These are phyloP conservation scores for Ectobius pallidus DNA, from an alignment of 2,888 invertebrate genomes.

Conservation along the genomic window DNA sequence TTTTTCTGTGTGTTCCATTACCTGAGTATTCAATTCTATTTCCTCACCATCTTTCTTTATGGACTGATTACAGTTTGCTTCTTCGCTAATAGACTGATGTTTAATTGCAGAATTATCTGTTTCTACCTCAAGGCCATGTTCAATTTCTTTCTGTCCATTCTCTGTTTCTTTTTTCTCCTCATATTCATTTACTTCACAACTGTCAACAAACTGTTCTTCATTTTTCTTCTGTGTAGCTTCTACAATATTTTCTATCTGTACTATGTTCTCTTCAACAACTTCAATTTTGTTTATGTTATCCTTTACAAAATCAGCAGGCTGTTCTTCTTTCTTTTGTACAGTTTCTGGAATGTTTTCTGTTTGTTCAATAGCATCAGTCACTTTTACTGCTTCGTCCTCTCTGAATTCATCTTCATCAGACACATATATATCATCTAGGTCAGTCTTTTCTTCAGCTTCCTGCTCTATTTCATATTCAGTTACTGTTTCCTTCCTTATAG, in stretches of 20 bases:
- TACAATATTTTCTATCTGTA: neutral
- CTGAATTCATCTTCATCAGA: neutral
- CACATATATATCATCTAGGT: neutral
- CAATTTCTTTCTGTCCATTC: neutral
- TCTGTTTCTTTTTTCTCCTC: neutral
- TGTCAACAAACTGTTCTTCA: neutral
- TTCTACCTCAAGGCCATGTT: neutral
- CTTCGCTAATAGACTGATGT: neutral
- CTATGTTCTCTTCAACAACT: neutral
- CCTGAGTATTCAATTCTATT: neutral
- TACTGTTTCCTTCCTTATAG: no score
- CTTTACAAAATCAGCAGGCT: no score
- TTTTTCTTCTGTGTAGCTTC: neutral
- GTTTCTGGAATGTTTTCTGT: neutral
- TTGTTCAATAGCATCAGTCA: neutral
- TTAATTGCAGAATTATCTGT: neutral
- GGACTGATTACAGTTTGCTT: neutral
- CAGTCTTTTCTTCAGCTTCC: no score
- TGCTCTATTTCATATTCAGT: no score
- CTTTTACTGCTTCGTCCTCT: neutral
- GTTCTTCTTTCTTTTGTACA: neutral
- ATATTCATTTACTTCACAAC: neutral
- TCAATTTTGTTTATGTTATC: no score
- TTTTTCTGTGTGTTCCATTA: constrained; percentile 17
- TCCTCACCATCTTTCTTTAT: neutral